These are phyloP conservation scores for Callimorpha dominula DNA, from an alignment of 2,888 invertebrate species.

Conservation along the genomic window DNA sequence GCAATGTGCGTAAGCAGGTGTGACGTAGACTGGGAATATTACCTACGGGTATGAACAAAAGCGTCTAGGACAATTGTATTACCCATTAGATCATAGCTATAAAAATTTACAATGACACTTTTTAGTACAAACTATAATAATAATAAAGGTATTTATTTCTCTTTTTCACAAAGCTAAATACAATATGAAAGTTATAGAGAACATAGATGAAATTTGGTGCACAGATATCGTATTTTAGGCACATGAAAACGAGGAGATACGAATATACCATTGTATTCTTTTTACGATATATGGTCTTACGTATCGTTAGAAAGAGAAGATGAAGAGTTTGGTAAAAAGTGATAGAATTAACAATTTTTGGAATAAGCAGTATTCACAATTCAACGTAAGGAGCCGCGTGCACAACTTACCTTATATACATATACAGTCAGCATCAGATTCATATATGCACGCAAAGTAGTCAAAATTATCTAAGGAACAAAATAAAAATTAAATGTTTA, in stretches of 20 bases:
- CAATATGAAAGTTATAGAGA: too few species aligned
- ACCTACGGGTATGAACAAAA: background rate
- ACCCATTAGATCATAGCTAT: background rate
- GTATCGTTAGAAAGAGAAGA: background rate
- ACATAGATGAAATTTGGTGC: background rate
- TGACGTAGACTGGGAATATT: slow-evolving; percentile 4
- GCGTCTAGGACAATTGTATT: background rate
- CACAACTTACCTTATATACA: background rate
- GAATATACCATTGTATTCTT: background rate
- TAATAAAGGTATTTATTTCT: too few species aligned
- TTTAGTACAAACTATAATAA: too few species aligned
- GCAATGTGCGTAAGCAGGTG: background rate
- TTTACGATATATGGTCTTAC: background rate
- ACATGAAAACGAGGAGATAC: background rate
- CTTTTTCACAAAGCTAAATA: too few species aligned
- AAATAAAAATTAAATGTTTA: too few species aligned
- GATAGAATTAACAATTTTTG: background rate
- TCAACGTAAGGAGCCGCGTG: background rate
- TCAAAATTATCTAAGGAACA: too few species aligned
- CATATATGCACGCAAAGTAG: too few species aligned
- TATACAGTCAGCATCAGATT: background rate
- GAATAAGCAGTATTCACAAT: background rate
- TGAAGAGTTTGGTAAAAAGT: background rate
- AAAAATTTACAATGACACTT: background rate
- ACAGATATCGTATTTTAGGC: background rate